Percentiles rank a stretch among this genome's conserved stretches.
Evolutionary conservation across 2,888 invertebrate species (phyloP).

Genomic region (Hoplodrina ambigua): DNA sequence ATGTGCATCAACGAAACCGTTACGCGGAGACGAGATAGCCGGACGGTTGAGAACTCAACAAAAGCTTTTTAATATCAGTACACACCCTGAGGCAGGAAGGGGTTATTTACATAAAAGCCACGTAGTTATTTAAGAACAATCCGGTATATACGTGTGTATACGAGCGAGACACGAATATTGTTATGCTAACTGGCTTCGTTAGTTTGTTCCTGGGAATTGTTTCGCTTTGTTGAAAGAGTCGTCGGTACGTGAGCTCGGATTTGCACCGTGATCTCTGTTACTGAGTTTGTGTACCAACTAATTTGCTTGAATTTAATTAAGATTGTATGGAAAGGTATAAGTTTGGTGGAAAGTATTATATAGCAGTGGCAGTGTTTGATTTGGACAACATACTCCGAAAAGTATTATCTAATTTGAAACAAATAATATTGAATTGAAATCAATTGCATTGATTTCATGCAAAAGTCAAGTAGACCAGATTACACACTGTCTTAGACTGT

Average conservation of each 20-base stretch:
- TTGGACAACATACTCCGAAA: neutral
- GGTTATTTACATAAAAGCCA: slow-evolving; percentile 87
- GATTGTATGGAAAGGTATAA: slow-evolving; percentile 59
- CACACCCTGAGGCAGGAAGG: slow-evolving; percentile 82
- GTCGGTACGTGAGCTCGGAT: slow-evolving; percentile 78
- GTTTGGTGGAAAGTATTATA: slow-evolving; percentile 47
- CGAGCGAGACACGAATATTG: slow-evolving; percentile 83
- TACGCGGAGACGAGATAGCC: slow-evolving; percentile 73
- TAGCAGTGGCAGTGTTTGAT: slow-evolving; percentile 26
- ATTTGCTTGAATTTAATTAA: slow-evolving; percentile 77
- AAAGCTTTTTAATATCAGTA: slow-evolving; percentile 88
- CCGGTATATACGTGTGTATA: slow-evolving; percentile 72
- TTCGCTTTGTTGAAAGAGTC: slow-evolving; percentile 82
- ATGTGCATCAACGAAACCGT: slow-evolving; percentile 57
- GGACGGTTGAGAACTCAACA: slow-evolving; percentile 76
- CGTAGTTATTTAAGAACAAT: slow-evolving; percentile 85
- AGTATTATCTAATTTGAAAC: too few species aligned
- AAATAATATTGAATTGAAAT: too few species aligned
- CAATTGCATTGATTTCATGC: too few species aligned
- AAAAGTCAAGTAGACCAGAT: too few species aligned
- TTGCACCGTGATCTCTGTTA: slow-evolving; percentile 78
- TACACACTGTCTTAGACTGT: too few species aligned
- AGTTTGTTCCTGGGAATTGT: slow-evolving; percentile 88
- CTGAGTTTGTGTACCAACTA: slow-evolving; percentile 71
- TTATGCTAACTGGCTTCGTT: slow-evolving; percentile 90